Evolutionary conservation across 2,113 vertebrate genomes (phyloP).

Genomic region (Dipodomys spectabilis): DNA sequence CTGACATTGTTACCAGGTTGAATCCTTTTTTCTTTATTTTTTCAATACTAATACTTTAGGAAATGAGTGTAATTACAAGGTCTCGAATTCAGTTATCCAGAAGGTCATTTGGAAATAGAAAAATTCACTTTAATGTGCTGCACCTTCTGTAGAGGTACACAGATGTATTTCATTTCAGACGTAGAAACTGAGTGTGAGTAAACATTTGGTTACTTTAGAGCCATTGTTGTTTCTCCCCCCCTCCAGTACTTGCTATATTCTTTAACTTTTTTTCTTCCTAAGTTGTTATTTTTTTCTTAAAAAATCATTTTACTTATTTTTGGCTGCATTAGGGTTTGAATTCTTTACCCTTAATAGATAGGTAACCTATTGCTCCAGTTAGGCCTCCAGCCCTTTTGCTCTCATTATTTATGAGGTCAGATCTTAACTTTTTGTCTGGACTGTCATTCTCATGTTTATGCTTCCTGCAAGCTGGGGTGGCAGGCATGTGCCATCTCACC

Average conservation of each 20-base stretch:
- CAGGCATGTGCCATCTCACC: too few species aligned
- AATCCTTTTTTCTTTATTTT: neutral
- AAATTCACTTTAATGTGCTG: neutral
- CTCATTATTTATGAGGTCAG: neutral
- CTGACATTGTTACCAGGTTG: neutral
- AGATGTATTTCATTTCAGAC: neutral
- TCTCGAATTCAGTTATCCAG: conserved; percentile 17
- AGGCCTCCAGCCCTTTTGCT: too few species aligned
- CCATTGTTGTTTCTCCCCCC: neutral
- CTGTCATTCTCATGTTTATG: too few species aligned
- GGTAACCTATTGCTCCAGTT: neutral
- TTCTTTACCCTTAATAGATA: neutral
- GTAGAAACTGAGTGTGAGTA: neutral
- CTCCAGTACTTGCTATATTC: neutral
- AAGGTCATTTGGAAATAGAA: conserved; percentile 29
- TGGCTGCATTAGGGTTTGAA: neutral
- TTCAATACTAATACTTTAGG: neutral
- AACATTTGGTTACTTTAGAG: conserved; percentile 35
- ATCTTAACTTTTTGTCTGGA: neutral
- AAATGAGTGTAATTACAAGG: conserved; percentile 4
- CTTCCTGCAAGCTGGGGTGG: too few species aligned
- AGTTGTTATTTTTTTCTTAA: neutral
- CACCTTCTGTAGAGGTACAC: neutral
- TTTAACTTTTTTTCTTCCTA: neutral
- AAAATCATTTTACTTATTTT: neutral